Evolutionary conservation across 2,888 invertebrate species (phyloP), one percentile per base, ranked within the genome.

Genomic region (Pristionchus maxplancki): DNA sequence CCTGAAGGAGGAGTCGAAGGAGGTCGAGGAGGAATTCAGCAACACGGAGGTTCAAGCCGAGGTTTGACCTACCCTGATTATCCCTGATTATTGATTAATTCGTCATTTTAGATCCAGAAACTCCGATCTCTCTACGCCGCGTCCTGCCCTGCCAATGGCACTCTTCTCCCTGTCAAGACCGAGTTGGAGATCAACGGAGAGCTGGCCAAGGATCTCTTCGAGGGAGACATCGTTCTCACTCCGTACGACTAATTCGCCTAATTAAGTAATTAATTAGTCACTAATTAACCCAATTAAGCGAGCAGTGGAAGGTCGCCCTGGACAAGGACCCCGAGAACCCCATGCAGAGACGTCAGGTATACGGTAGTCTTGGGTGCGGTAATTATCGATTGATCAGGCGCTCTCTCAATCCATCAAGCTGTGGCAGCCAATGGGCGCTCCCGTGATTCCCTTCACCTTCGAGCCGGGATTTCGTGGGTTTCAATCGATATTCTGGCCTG

Each of bases 141-240:
- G n/a, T n/a, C 78, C 3, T 78, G 44, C 78, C 78, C 78, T n/a
- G 74, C 40, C 37, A 74, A 40, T 40, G 24, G 24, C 13, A 74
- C 74, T 74, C 37, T 74, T 40, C 74, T 37, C 9, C 37, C 37
- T 37, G 37, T 74, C 40, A 40, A 58, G 34, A 34, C 84, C 13
- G 84, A 58, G 11, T n/a, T 62, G 34, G 62, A 84, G 11, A 84
- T 84, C 37, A 58, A 53, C 40, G 53, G 58, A 62, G 62, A 82
- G 31, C 17, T 44, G 84, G 53, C 84, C 62, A 62, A 53, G n/a
- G 84, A 84, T 58, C 34, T 84, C 37, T 84, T 84, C 62, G 53
- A 84, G 53, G 82, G 82, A 82, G 82, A 82, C 44, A 48, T 82
- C n/a, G 50, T 53, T 28, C 82, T 82, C 28, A 84, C 84, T 28